Base-by-base conservation (phyloP, 2,888 invertebrate species). In the Scrobipalpa costella region DNA sequence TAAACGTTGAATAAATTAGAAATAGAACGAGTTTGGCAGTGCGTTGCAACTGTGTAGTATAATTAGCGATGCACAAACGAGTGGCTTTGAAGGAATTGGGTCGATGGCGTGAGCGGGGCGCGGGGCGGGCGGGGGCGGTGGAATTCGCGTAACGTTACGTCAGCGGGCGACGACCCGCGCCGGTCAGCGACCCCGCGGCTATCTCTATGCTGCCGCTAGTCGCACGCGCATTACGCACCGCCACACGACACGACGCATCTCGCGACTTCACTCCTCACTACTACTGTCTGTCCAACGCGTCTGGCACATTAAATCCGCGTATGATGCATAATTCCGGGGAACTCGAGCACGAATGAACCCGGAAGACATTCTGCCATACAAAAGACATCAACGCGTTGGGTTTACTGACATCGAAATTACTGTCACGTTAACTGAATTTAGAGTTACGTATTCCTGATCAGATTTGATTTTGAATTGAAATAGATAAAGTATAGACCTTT, bases 141-240 rank as follows among this genome's bases (percentile, higher is more conserved):
- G 88, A 88, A 89, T 90, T 88, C 89, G 90, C 90, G 86, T 89
- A 88, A 89, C 84, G 85, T 91, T 91, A 90, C 90, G 91, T 91
- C 90, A 91, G 89, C 86, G 90, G 86, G 78, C 90, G 83, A 84
- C 86, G 89, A 85, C 90, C 90, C 87, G 83, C 84, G 74, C 69
- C 88, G 91, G 90, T 86, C 90, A 81, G 81, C 83, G 89, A 90
- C 90, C 91, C 77, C 82, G 80, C 82, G 80, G 85, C 88, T 88
- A 88, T 89, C 88, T 89, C 88, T 89, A 88, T 79, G 75, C 74
- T 73, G 77, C 81, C 78, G 76, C 80, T 81, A 80, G 79, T 74
- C 86, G 84, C 84, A 83, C 81, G 85, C 85, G 84, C 87, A 83
- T 76, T 77, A 81, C 80, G 77, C 78, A 79, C 76, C 63, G 55